Evolutionary conservation across 2,113 vertebrate species (phyloP).

Genomic region (Ictidomys tridecemlineatus): DNA sequence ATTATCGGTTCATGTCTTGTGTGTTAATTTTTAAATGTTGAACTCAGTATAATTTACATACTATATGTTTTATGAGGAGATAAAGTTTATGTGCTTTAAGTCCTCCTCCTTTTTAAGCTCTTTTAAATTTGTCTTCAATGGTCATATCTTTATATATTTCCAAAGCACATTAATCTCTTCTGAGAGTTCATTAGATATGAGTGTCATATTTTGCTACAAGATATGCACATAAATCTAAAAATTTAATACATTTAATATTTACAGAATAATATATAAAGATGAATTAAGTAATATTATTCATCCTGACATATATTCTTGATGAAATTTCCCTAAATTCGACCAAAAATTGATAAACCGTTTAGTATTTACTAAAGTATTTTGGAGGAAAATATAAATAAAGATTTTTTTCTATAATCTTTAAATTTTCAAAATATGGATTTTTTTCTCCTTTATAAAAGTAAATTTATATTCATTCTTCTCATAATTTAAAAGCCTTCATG

Average conservation of each 20-base stretch:
- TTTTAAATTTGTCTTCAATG: background rate
- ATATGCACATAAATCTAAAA: background rate
- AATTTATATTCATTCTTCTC: background rate
- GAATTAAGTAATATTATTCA: background rate
- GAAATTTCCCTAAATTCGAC: background rate
- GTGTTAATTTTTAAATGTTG: conserved; percentile 48
- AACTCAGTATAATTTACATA: background rate
- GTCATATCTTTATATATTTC: background rate
- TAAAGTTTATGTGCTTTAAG: background rate
- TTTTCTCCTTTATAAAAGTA: background rate
- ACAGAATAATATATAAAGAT: background rate
- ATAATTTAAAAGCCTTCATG: background rate
- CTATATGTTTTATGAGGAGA: background rate
- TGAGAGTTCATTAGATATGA: background rate
- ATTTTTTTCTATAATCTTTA: background rate
- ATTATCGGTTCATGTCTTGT: conserved; percentile 13
- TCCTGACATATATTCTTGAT: background rate
- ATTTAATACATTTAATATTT: background rate
- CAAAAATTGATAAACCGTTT: background rate
- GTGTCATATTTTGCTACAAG: background rate
- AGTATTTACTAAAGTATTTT: background rate
- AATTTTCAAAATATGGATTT: background rate
- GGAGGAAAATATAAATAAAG: background rate
- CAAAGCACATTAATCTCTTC: background rate
- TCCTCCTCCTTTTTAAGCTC: background rate